These are phyloP conservation scores for Cyrtonyx montezumae DNA, from an alignment of 2,113 vertebrate species.

Conservation along the genomic window DNA sequence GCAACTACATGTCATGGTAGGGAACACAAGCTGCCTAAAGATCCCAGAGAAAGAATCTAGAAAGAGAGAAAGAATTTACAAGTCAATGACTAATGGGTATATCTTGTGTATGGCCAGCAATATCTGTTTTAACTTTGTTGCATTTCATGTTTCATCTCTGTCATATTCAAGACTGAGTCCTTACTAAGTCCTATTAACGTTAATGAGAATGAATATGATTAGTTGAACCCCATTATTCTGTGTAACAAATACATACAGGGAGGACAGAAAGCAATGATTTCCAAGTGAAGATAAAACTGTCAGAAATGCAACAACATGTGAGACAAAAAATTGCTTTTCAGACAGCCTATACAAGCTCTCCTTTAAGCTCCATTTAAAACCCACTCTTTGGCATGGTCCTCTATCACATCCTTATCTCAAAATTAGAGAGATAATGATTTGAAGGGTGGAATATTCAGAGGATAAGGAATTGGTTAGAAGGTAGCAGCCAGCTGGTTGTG, in stretches of 20 bases:
- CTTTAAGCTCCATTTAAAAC: background rate
- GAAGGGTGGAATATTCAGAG: too few species aligned
- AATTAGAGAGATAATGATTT: too few species aligned
- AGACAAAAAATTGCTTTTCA: background rate
- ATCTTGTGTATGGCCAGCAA: background rate
- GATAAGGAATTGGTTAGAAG: too few species aligned
- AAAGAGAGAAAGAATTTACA: background rate
- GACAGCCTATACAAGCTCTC: background rate
- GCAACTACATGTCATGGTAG: background rate
- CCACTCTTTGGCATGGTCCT: background rate
- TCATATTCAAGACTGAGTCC: background rate
- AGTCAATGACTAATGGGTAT: background rate
- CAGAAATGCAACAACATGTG: background rate
- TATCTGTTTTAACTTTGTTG: background rate
- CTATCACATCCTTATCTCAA: too few species aligned
- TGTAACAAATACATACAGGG: background rate
- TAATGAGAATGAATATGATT: background rate
- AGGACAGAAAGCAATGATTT: background rate
- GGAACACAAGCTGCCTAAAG: slow-evolving; percentile 11
- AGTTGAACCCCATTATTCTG: background rate
- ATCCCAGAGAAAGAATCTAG: background rate
- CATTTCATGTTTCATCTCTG: background rate
- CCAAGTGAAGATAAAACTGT: background rate
- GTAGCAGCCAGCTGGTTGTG: too few species aligned
- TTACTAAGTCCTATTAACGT: background rate